Base-by-base conservation (phyloP, 2,797 vertebrate species). In the Tangara arthus region DNA sequence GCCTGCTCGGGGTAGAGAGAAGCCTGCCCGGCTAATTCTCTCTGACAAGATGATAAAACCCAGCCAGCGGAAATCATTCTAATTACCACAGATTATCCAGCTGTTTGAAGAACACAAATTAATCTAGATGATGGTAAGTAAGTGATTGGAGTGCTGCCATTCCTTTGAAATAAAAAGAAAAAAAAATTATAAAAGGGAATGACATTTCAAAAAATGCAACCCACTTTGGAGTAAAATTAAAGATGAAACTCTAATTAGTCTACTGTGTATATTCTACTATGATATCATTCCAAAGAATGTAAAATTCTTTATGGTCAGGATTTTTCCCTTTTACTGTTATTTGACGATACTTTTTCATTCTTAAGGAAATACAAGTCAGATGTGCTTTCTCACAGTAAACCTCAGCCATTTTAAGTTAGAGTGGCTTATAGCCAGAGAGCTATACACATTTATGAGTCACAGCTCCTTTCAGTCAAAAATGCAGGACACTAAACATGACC, bases 321-420 rank as follows among this genome's bases (percentile, higher is more conserved):
- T 90, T 93, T 94, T 89, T 72, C 52, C 88, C 83, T 92, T 82
- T 42, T 34, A 70, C 75, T 60, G 15, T 83, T 83, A n/a, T 63
- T 92, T 90, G 86, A 92, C 41, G 14, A 70, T 86, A 77, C 75
- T 84, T 81, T 87, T 77, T 77, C 47, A 79, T 91, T 85, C 61
- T 53, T 64, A 64, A 93, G 83, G 91, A 96, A 96, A 95, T 97
- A 68, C 76, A 91, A 96, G 76, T 87, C 90, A 95, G 85, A 94
- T 92, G 82, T 82, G 50, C 73, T 78, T 93, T 89, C 94, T 97
- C 91, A 73, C 88, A 94, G 70, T 47, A 88, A 89, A 59, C 70
- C 86, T 87, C 83, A 79, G 80, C 77, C 79, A 89, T 84, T 83
- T 80, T 27, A 61, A 87, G 63, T 63, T 37, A 37, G 77, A 63